Percentiles rank a stretch among this genome's conserved stretches.
Evolutionary conservation across 1,140 invertebrate species (phyloP).

Genomic region (Gryon sp.): DNA sequence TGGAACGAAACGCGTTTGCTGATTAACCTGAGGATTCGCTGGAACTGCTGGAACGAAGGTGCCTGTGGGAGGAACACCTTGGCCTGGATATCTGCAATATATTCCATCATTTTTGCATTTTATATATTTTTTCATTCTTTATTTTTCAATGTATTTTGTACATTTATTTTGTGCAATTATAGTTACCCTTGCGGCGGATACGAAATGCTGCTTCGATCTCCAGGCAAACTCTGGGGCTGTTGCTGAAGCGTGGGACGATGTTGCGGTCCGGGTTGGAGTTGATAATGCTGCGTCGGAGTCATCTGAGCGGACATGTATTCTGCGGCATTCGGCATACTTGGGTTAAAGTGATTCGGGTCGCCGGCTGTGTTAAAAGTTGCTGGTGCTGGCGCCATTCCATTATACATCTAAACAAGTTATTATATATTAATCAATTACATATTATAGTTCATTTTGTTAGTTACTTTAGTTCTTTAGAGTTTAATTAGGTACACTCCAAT

Average conservation of each 20-base stretch:
- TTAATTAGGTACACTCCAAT: too few species aligned
- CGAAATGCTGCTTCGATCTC: slow-evolving; percentile 72
- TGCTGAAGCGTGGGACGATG: slow-evolving; percentile 65
- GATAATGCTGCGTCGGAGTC: slow-evolving; percentile 72
- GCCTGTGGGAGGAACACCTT: slow-evolving; percentile 31
- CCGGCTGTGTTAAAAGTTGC: slow-evolving; percentile 59
- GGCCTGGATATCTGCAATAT: slow-evolving; percentile 26
- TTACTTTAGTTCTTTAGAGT: too few species aligned
- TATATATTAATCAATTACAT: background rate
- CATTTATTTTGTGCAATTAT: too few species aligned
- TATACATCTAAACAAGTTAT: slow-evolving; percentile 70
- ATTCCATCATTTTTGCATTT: background rate
- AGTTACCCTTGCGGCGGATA: slow-evolving; percentile 73
- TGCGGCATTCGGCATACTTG: slow-evolving; percentile 65
- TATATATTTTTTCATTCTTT: background rate
- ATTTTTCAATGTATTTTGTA: too few species aligned
- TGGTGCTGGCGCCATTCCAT: slow-evolving; percentile 72
- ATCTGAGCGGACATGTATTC: slow-evolving; percentile 70
- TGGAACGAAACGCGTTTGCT: slow-evolving; percentile 34
- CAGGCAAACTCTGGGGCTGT: slow-evolving; percentile 65
- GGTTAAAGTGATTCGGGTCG: slow-evolving; percentile 64
- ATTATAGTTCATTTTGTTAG: too few species aligned
- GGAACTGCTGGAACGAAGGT: slow-evolving; percentile 20
- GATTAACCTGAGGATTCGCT: slow-evolving; percentile 14
- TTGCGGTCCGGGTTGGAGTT: slow-evolving; percentile 67